Conservation (phyloP, 2,797 vertebrate species). For the Chelidonichthys spinosus region DNA sequence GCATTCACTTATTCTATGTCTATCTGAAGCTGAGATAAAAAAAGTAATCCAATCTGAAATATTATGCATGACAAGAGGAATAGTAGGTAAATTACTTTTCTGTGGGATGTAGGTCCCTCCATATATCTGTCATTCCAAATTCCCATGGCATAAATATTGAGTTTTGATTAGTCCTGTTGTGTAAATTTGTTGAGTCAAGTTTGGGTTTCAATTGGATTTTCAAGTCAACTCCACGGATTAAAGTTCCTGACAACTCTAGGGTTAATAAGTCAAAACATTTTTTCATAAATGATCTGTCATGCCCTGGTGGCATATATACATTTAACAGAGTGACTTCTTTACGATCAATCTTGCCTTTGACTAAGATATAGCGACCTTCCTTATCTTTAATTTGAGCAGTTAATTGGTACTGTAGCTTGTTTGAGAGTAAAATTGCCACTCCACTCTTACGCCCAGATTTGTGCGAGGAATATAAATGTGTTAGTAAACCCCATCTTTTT, state of each 20-base stretch:
- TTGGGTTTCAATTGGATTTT: not conserved
- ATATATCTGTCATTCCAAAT: not conserved
- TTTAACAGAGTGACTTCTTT: not conserved
- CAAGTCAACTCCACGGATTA: not conserved
- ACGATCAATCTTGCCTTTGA: too few species aligned
- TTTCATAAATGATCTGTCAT: not conserved
- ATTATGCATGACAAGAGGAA: not conserved
- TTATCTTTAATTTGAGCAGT: too few species aligned
- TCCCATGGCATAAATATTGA: not conserved
- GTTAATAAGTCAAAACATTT: not conserved
- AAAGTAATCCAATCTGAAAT: not conserved
- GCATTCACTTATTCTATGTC: not conserved
- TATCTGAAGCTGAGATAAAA: not conserved
- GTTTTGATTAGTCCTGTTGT: not conserved
- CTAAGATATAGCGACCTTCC: too few species aligned
- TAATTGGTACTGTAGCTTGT: too few species aligned
- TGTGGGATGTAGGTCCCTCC: not conserved
- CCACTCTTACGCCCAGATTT: too few species aligned
- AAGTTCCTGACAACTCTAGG: not conserved
- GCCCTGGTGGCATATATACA: not conserved
- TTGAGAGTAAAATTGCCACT: too few species aligned
- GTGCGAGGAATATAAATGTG: too few species aligned
- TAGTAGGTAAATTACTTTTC: not conserved
- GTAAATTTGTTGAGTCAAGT: not conserved
- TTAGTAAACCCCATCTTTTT: too few species aligned